phyloP scores from a whole-genome alignment of 2,888 invertebrate species.

The Sthenelais limicola region DNA sequence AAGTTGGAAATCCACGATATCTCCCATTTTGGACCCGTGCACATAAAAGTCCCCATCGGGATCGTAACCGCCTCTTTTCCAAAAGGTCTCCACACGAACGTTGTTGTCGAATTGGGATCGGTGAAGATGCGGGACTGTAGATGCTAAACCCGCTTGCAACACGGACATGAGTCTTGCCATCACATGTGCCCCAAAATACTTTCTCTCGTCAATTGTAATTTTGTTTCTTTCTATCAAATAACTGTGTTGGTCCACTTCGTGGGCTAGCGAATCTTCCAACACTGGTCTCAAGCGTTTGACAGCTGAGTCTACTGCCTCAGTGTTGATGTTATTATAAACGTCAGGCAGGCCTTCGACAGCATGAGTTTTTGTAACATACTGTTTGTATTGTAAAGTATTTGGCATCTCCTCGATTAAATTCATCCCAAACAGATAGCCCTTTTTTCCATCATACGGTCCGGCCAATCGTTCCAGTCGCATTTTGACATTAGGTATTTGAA shows the following conservation, averaged over 20 bases:
- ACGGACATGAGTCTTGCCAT: not conserved
- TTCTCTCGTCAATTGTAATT: not conserved
- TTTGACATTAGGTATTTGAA: conserved; percentile 49
- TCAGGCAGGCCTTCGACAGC: conserved; percentile 79
- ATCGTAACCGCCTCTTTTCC: conserved; percentile 74
- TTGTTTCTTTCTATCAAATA: not conserved
- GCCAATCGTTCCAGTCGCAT: conserved; percentile 57
- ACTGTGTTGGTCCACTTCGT: conserved; percentile 3
- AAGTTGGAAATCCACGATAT: conserved; percentile 71
- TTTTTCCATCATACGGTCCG: conserved; percentile 34
- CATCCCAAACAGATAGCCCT: conserved; percentile 38
- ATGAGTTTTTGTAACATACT: conserved; percentile 86
- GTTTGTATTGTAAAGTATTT: conserved; percentile 77
- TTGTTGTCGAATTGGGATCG: conserved; percentile 80
- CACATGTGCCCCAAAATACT: not conserved
- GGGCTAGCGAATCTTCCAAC: not conserved
- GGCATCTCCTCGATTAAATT: conserved; percentile 44
- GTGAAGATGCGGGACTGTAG: conserved; percentile 53
- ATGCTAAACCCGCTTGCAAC: not conserved
- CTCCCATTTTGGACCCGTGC: conserved; percentile 11
- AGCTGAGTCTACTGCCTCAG: not conserved
- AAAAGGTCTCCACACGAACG: conserved; percentile 88
- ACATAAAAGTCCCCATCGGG: not conserved
- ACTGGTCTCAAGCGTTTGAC: not conserved
- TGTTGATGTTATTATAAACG: conserved; percentile 72